phyloP scores from a whole-genome alignment of 2,888 invertebrate species.

The Hymenopus coronatus region DNA sequence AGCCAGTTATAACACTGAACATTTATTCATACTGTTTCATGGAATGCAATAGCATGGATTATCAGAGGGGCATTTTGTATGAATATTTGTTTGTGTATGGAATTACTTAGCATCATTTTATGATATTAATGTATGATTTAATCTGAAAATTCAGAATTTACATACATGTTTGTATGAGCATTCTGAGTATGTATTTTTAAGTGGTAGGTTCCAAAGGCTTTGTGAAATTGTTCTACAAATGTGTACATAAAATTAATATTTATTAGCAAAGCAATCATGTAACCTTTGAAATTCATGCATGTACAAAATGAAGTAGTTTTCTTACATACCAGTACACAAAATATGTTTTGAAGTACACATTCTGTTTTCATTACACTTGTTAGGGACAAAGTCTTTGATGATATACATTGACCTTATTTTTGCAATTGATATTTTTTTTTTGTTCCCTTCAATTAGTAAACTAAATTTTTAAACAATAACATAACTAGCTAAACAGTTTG shows the following conservation, averaged over 20 bases:
- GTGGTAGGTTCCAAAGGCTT: background rate
- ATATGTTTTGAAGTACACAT: constrained; percentile 29
- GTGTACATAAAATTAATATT: constrained; percentile 27
- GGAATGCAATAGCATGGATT: no score
- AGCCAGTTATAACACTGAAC: no score
- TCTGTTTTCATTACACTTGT: constrained; percentile 8
- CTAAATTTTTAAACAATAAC: background rate
- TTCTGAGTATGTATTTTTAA: background rate
- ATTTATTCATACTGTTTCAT: no score
- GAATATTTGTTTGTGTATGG: no score
- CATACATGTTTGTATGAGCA: background rate
- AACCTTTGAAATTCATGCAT: constrained; percentile 26
- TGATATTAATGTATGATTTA: no score
- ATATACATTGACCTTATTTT: constrained; percentile 15
- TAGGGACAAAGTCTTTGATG: background rate
- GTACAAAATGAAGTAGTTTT: constrained; percentile 27
- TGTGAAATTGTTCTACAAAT: background rate
- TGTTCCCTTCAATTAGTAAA: constrained; percentile 22
- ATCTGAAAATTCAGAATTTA: no score
- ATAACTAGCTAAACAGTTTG: background rate
- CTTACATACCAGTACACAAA: constrained; percentile 26
- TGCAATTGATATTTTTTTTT: constrained; percentile 2
- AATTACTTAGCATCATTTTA: no score
- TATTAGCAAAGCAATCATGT: constrained; percentile 31
- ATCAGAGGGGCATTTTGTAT: no score